Percentiles rank a stretch among this genome's conserved stretches.
Conservation (phyloP, 2,888 invertebrate genomes). For the Neoascia interrupta region DNA sequence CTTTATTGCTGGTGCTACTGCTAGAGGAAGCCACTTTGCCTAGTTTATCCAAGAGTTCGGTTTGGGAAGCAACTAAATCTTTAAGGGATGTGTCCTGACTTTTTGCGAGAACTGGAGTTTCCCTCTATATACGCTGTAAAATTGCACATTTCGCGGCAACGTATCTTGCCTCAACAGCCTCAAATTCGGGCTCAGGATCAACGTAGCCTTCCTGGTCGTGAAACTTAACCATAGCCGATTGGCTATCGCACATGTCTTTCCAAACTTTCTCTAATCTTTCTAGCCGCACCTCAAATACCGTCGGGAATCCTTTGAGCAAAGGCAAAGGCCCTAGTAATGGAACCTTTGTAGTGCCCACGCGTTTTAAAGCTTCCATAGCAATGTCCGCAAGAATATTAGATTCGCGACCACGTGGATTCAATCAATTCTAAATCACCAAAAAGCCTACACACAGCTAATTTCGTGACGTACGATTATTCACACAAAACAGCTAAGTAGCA, state of each 20-base stretch:
- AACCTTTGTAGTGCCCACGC: constrained; percentile 1
- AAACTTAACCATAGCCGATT: background rate
- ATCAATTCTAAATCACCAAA: background rate
- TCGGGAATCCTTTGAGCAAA: background rate
- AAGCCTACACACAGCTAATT: too few species aligned
- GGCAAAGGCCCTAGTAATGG: constrained; percentile 7
- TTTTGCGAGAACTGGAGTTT: background rate
- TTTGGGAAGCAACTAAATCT: background rate
- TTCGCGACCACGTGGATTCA: background rate
- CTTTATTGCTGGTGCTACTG: background rate
- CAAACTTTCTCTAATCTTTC: background rate
- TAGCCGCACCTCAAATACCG: constrained; percentile 6
- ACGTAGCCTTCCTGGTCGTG: background rate
- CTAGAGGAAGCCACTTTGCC: background rate
- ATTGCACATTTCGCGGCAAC: background rate
- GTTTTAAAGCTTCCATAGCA: background rate
- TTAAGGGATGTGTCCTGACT: background rate
- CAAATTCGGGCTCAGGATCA: constrained; percentile 2
- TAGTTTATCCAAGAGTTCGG: background rate
- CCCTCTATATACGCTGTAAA: background rate
- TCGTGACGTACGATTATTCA: too few species aligned
- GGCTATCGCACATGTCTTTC: constrained; percentile 1
- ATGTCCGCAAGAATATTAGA: background rate
- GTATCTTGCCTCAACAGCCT: background rate
- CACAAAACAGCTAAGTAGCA: too few species aligned